Conservation (phyloP, 2,888 invertebrate species). For the Tinea trinotella region DNA sequence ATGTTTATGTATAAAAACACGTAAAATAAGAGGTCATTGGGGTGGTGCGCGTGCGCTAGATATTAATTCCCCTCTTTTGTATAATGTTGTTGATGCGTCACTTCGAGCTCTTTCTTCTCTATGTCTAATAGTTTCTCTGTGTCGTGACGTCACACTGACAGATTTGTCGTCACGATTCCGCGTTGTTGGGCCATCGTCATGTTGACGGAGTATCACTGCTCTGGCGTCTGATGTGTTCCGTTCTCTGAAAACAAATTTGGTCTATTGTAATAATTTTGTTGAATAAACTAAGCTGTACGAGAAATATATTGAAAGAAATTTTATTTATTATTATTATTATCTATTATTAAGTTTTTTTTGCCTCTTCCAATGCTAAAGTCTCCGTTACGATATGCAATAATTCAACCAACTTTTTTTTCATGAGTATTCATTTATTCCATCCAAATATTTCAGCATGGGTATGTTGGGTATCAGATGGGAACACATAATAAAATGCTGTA, state of each 20-base stretch:
- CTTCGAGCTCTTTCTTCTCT: conserved; percentile 34
- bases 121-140: conserved; percentile 57
- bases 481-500: too few relatives aligned
- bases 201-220: conserved; percentile 49
- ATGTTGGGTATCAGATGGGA: too few relatives aligned
- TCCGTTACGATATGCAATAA: too few relatives aligned
- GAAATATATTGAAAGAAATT: too few relatives aligned
- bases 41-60: conserved; percentile 77
- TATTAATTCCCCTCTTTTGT: conserved; percentile 86
- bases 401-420: too few relatives aligned
- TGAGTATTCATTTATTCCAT: too few relatives aligned
- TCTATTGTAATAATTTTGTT: too few relatives aligned
- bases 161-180: conserved; percentile 43
- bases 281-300: too few relatives aligned
- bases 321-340: too few relatives aligned
- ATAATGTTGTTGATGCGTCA: conserved; percentile 59
- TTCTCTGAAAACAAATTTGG: conserved; percentile 43
- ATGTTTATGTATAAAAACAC: conserved; percentile 63
- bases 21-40: conserved; percentile 47
- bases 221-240: conserved; percentile 62
- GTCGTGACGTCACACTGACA: conserved; percentile 64
- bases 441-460: too few relatives aligned
- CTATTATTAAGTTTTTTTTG: too few relatives aligned
- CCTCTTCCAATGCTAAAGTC: too few relatives aligned
- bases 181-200: conserved; percentile 70